Conservation (phyloP, 2,113 vertebrate genomes). For the Podarcis raffonei region DNA sequence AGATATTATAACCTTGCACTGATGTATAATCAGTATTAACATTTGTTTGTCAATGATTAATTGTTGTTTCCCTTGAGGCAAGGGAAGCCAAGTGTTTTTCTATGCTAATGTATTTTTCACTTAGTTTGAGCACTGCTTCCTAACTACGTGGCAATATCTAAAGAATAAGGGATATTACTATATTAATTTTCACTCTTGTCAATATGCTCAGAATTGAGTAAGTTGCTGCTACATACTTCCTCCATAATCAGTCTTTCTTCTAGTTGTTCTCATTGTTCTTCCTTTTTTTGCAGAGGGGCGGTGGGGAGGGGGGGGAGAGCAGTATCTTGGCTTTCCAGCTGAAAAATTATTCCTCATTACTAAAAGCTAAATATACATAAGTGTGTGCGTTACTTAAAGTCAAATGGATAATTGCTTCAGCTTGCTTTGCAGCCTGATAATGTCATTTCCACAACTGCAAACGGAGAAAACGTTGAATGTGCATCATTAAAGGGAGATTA, state of each 20-base stretch:
- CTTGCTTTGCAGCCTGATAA: conserved; percentile 57
- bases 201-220: conserved; percentile 50
- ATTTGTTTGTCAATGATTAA: conserved; percentile 69
- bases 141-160: conserved; percentile 37
- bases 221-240: conserved; percentile 38
- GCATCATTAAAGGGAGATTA: conserved; percentile 39
- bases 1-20: conserved; percentile 55
- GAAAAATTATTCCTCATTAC: conserved; percentile 54
- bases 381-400: conserved; percentile 46
- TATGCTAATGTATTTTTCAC: conserved; percentile 63
- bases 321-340: conserved; percentile 37
- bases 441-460: conserved; percentile 57
- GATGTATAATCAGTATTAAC: conserved; percentile 52
- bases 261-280: no score
- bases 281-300: background rate
- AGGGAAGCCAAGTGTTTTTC: conserved; percentile 54
- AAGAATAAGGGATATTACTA: conserved; percentile 47
- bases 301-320: background rate
- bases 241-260: conserved; percentile 26
- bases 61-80: conserved; percentile 58
- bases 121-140: conserved; percentile 42
- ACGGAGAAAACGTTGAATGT: conserved; percentile 47
- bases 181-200: conserved; percentile 45
- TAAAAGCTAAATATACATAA: conserved; percentile 56
- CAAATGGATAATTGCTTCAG: conserved; percentile 56